A percentile compares a stretch with the other conserved stretches of the same genome.
phyloP scores from a whole-genome alignment of 2,888 invertebrate genomes.

The Dusona sp. region DNA sequence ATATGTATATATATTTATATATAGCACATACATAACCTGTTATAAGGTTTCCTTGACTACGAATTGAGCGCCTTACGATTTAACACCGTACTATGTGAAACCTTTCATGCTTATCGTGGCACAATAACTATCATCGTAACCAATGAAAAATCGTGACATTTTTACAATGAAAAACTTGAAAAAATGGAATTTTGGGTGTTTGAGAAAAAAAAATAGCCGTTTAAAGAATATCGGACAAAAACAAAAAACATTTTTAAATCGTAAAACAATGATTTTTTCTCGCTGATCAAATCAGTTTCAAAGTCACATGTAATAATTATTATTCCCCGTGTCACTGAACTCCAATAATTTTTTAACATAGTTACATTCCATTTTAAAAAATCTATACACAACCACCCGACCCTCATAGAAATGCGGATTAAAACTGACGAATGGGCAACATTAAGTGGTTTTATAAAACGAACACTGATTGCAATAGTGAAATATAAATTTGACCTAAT shows the following conservation, averaged over 20 bases:
- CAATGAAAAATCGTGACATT: neutral
- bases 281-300: neutral
- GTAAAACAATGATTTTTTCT: neutral
- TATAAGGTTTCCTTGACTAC: slow-evolving; percentile 54
- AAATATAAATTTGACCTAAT: slow-evolving; percentile 18
- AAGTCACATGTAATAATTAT: neutral
- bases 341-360: neutral
- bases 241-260: neutral
- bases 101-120: slow-evolving; percentile 40
- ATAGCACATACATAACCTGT: slow-evolving; percentile 9
- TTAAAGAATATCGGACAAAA: neutral
- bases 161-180: neutral
- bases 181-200: neutral
- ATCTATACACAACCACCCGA: neutral
- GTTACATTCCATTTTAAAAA: neutral
- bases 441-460: neutral
- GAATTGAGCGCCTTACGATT: slow-evolving; percentile 48
- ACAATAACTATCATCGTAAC: slow-evolving; percentile 20
- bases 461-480: neutral
- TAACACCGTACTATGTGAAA: slow-evolving; percentile 47
- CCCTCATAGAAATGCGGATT: neutral
- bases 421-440: neutral
- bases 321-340: neutral
- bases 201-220: neutral
- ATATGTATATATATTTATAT: neutral